phyloP scores from a whole-genome alignment of 1,140 invertebrate genomes.

The Drosophila quadrilineata region DNA sequence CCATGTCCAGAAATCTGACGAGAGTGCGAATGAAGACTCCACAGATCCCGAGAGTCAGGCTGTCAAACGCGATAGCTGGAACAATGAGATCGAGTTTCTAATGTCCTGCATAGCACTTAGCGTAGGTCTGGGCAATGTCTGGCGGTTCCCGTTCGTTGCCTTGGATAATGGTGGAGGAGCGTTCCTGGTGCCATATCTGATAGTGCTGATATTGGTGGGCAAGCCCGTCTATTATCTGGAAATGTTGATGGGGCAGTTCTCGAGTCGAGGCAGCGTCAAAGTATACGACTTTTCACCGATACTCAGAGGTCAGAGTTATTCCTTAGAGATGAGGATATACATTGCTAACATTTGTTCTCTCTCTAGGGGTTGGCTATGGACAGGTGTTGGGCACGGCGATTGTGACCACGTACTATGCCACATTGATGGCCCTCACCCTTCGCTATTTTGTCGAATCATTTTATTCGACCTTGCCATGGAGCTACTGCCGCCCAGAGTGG shows the following conservation, averaged over 20 bases:
- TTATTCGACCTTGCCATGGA: constrained; percentile 84
- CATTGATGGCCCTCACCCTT: constrained; percentile 88
- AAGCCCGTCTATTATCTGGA: constrained; percentile 96
- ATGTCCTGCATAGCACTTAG: constrained; percentile 95
- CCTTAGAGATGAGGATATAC: neutral
- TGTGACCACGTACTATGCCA: constrained; percentile 89
- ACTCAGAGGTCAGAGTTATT: constrained; percentile 83
- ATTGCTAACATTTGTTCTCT: neutral
- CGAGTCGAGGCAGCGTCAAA: constrained; percentile 87
- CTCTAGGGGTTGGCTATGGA: constrained; percentile 88
- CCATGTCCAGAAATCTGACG: constrained; percentile 20
- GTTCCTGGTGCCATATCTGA: constrained; percentile 92
- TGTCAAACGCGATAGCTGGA: constrained; percentile 87
- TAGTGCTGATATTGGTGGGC: constrained; percentile 91
- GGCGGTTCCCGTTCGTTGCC: constrained; percentile 90
- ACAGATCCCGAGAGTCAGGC: constrained; percentile 1
- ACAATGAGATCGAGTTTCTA: constrained; percentile 91
- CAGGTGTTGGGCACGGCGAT: constrained; percentile 88
- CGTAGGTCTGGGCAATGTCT: constrained; percentile 89
- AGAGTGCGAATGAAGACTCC: neutral
- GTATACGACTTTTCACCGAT: constrained; percentile 84
- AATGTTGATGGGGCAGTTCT: constrained; percentile 90
- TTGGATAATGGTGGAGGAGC: constrained; percentile 89
- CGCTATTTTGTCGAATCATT: constrained; percentile 87
- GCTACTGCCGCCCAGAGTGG: constrained; percentile 84